A percentile compares a stretch with the other conserved stretches of the same genome.
phyloP scores from a whole-genome alignment of 1,140 invertebrate species.

The Pantala flavescens region DNA sequence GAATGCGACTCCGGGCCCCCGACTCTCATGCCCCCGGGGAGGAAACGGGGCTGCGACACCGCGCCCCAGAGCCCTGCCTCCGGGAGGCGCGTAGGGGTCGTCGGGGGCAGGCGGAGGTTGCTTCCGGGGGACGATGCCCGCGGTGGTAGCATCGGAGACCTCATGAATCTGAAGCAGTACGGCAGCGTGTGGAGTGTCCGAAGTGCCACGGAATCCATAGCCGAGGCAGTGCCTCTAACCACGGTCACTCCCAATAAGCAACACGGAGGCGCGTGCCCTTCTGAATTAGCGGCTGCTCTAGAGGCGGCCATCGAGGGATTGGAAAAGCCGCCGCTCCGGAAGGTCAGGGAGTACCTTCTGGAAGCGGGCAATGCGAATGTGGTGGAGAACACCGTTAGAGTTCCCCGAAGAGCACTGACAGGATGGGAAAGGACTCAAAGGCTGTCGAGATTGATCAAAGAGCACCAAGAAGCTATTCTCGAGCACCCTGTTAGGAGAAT shows the following conservation, averaged over 20 bases:
- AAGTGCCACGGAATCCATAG: slow-evolving; percentile 45
- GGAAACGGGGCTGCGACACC: not conserved
- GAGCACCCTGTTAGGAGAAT: slow-evolving; percentile 22
- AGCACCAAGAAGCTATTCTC: slow-evolving; percentile 26
- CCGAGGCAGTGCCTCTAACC: slow-evolving; percentile 55
- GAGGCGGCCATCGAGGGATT: not conserved
- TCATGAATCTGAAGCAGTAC: slow-evolving; percentile 64
- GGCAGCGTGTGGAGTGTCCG: slow-evolving; percentile 54
- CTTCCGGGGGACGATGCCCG: slow-evolving; percentile 22
- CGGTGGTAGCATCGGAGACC: slow-evolving; percentile 58
- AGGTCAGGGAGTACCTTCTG: not conserved
- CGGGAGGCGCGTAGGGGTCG: slow-evolving; percentile 27
- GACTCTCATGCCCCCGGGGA: not conserved
- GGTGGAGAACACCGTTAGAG: not conserved
- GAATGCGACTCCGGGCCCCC: slow-evolving; percentile 36
- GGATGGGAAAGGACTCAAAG: slow-evolving; percentile 53
- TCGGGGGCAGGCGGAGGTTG: not conserved
- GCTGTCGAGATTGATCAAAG: slow-evolving; percentile 50
- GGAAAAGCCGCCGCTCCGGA: not conserved
- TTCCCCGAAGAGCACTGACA: slow-evolving; percentile 20
- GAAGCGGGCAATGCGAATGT: not conserved
- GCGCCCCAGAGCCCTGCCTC: slow-evolving; percentile 41
- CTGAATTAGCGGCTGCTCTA: not conserved
- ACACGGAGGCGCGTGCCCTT: not conserved
- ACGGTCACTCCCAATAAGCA: slow-evolving; percentile 48